These are phyloP conservation scores for Mirounga angustirostris DNA, from an alignment of 2,113 vertebrate genomes.

Conservation along the genomic window DNA sequence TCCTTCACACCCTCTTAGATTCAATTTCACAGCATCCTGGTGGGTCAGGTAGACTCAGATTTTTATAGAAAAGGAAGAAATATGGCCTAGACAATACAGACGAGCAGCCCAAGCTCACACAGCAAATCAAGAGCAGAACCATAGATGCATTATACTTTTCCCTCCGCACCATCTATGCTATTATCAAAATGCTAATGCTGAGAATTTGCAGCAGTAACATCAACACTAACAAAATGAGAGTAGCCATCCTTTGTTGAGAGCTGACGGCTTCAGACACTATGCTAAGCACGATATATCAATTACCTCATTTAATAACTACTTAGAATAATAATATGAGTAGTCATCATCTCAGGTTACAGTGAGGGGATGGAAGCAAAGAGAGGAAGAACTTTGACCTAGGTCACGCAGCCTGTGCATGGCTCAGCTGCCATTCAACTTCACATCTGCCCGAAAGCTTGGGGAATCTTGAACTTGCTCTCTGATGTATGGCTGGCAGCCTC, in stretches of 20 bases:
- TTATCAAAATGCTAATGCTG: background rate
- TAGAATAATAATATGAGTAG: background rate
- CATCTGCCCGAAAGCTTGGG: background rate
- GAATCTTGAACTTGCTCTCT: background rate
- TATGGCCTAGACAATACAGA: background rate
- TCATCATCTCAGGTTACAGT: background rate
- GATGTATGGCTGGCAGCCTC: background rate
- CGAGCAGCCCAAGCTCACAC: background rate
- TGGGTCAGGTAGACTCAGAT: background rate
- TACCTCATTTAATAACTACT: background rate
- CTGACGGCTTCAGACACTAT: background rate
- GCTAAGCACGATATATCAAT: background rate
- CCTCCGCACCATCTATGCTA: background rate
- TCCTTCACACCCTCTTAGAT: background rate
- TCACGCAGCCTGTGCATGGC: too few relatives aligned
- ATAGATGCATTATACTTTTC: background rate
- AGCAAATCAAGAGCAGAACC: background rate
- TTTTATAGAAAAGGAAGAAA: conserved; percentile 6
- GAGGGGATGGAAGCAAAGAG: background rate
- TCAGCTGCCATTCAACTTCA: background rate
- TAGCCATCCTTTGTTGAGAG: background rate
- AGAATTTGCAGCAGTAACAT: background rate
- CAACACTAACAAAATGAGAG: accelerated
- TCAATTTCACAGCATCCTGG: background rate
- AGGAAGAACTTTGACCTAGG: background rate